Conservation (phyloP, 2,797 vertebrate genomes). For the Rousettus madagascariensis region DNA sequence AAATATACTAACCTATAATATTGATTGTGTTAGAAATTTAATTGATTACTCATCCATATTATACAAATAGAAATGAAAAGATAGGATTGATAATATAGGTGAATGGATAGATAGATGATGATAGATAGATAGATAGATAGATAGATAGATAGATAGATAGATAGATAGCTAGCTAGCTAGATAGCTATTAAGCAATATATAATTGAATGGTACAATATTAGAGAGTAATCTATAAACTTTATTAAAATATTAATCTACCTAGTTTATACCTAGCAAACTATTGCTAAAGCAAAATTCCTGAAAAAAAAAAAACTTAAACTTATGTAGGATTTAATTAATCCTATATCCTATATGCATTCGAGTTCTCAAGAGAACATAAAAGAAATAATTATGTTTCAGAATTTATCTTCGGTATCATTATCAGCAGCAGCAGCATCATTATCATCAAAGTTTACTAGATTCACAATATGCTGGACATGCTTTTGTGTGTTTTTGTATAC, state of each 20-base stretch:
- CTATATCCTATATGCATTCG: neutral
- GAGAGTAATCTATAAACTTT: neutral
- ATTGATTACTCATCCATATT: neutral
- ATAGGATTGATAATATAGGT: too few species aligned
- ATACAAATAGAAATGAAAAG: neutral
- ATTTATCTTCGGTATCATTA: neutral
- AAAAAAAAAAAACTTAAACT: neutral
- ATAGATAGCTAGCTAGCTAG: neutral
- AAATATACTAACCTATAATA: neutral
- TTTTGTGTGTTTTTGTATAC: neutral
- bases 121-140: neutral
- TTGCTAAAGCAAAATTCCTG: neutral
- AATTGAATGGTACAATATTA: neutral
- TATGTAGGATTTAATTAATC: neutral
- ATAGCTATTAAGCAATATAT: neutral
- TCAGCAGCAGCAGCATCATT: neutral
- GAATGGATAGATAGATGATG: neutral
- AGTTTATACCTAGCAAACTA: neutral
- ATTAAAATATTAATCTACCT: neutral
- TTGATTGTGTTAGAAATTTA: neutral
- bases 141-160: neutral
- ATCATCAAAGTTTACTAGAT: neutral
- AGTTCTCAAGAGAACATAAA: neutral
- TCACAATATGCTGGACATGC: rapidly evolving
- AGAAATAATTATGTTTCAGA: neutral